phyloP scores from a whole-genome alignment of 1,140 invertebrate species.

The Euwallacea fornicatus region DNA sequence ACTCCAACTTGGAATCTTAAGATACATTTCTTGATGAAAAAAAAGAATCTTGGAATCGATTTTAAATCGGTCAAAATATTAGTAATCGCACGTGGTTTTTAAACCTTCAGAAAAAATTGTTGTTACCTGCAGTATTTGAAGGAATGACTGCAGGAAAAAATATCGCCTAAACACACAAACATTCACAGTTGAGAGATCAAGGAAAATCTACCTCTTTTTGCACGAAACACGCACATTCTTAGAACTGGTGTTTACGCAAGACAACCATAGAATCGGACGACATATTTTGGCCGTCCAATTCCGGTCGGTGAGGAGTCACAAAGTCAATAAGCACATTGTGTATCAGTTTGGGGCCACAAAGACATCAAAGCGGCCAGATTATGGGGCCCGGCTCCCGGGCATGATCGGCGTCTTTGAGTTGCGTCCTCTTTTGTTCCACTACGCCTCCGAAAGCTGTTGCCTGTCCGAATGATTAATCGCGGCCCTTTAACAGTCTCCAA shows the following conservation, averaged over 20 bases:
- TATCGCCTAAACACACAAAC: too few species aligned
- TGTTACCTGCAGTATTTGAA: too few species aligned
- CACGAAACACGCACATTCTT: conserved; percentile 27
- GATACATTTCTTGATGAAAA: too few species aligned
- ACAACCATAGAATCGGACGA: conserved; percentile 4
- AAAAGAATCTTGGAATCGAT: too few species aligned
- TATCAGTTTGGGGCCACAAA: conserved; percentile 19
- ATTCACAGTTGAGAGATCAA: too few species aligned
- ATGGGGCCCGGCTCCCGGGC: conserved; percentile 30
- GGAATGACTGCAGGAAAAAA: too few species aligned
- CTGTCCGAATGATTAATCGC: conserved; percentile 31
- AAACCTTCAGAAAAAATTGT: too few species aligned
- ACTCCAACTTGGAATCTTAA: too few species aligned
- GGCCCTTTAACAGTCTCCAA: conserved; percentile 29
- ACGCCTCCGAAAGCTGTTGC: conserved; percentile 28
- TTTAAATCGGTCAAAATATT: too few species aligned
- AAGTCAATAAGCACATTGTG: conserved; percentile 34
- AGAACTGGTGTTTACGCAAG: conserved; percentile 27
- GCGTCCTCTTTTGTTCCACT: conserved; percentile 25
- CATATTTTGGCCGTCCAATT: conserved; percentile 30
- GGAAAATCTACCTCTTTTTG: conserved; percentile 1
- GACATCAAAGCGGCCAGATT: conserved; percentile 32
- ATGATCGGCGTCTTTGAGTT: conserved; percentile 30
- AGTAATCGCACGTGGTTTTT: too few species aligned
- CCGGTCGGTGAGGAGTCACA: conserved; percentile 29